Percentiles rank a stretch among this genome's conserved stretches.
These are phyloP conservation scores for Ophioninae sp. DNA, from an alignment of 2,888 invertebrate genomes.

Conservation along the genomic window DNA sequence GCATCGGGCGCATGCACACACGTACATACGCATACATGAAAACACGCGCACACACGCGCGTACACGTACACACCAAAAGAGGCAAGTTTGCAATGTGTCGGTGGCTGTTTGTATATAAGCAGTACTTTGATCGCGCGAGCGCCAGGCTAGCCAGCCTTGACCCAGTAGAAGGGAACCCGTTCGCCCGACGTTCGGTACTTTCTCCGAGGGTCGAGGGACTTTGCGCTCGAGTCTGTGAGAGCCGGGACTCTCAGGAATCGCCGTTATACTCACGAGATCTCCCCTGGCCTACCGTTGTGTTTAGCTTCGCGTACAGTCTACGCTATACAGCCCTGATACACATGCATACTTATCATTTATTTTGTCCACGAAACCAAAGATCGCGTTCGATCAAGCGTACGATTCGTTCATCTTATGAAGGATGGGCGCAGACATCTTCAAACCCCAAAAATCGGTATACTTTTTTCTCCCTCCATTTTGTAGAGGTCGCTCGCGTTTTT, in stretches of 20 bases:
- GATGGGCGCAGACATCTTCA: no score
- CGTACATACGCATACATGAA: background rate
- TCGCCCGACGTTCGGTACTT: constrained; percentile 66
- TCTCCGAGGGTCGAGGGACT: constrained; percentile 66
- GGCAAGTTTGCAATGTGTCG: constrained; percentile 42
- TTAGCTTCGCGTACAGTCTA: constrained; percentile 39
- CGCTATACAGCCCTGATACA: constrained; percentile 13
- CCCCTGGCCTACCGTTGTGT: constrained; percentile 36
- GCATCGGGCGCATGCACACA: no score
- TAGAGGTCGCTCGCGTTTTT: no score
- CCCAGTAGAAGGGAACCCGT: constrained; percentile 67
- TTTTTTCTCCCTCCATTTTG: no score
- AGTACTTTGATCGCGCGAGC: constrained; percentile 49
- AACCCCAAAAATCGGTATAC: no score
- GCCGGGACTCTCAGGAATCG: constrained; percentile 55
- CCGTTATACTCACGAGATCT: constrained; percentile 58
- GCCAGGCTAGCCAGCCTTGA: constrained; percentile 67
- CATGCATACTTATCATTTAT: constrained; percentile 6
- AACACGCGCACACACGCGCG: background rate
- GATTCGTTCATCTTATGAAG: no score
- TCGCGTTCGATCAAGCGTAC: background rate
- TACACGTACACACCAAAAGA: constrained; percentile 17
- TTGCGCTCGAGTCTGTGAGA: constrained; percentile 23
- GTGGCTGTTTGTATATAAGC: constrained; percentile 28
- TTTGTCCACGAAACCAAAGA: background rate